Evolutionary conservation across 2,888 invertebrate species (phyloP).

Genomic region (Phragmatobia fuliginosa): DNA sequence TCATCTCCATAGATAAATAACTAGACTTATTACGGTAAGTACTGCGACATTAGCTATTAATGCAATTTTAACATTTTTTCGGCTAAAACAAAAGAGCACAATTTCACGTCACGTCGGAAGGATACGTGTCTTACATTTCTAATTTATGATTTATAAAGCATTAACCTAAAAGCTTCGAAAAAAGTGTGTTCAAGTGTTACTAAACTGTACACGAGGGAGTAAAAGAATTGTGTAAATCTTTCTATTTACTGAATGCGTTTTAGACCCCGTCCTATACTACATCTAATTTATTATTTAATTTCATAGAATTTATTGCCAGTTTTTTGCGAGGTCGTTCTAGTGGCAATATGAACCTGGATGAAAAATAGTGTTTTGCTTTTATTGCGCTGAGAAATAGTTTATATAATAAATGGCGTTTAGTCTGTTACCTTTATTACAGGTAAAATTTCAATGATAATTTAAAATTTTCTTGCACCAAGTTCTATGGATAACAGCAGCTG

Average conservation of each 20-base stretch:
- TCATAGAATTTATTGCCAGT: slow-evolving; percentile 38
- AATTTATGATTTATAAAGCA: slow-evolving; percentile 78
- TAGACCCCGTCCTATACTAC: slow-evolving; percentile 41
- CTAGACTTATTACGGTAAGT: slow-evolving; percentile 37
- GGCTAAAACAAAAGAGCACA: slow-evolving; percentile 51
- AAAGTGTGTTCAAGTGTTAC: slow-evolving; percentile 59
- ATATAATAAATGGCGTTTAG: background rate
- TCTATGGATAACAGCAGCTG: background rate
- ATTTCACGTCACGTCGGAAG: slow-evolving; percentile 62
- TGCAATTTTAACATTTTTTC: slow-evolving; percentile 52
- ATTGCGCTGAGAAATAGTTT: background rate
- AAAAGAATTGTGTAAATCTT: slow-evolving; percentile 54
- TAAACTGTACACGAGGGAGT: slow-evolving; percentile 63
- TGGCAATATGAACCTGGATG: slow-evolving; percentile 29
- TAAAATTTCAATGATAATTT: background rate
- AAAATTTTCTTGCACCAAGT: background rate
- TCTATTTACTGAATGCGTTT: slow-evolving; percentile 47
- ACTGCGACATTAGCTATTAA: slow-evolving; percentile 53
- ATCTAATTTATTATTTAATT: slow-evolving; percentile 49
- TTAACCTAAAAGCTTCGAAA: slow-evolving; percentile 73
- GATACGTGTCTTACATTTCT: slow-evolving; percentile 69
- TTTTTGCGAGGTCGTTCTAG: slow-evolving; percentile 31
- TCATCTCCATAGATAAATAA: slow-evolving; percentile 19
- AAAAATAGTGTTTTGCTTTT: slow-evolving; percentile 10
- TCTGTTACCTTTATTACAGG: background rate